phyloP scores from a whole-genome alignment of 2,888 invertebrate species.

The Boloria selene region DNA sequence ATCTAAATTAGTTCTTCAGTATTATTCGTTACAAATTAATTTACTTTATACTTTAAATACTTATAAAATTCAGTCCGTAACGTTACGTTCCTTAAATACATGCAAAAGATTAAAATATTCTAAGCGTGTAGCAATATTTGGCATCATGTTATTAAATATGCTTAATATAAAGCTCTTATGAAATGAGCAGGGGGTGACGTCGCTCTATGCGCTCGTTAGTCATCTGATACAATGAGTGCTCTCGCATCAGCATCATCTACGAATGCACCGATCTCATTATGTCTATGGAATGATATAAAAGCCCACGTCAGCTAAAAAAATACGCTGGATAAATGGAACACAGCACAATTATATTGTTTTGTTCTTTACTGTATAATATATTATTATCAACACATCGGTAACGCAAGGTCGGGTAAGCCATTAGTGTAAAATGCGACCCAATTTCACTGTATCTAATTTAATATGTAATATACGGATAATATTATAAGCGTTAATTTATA shows the following conservation, averaged over 20 bases:
- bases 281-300: slow-evolving; percentile 59
- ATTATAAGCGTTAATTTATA: neutral
- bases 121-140: too few species aligned
- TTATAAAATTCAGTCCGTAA: too few species aligned
- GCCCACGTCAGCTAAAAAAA: slow-evolving; percentile 54
- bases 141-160: too few species aligned
- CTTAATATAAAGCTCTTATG: slow-evolving; percentile 8
- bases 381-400: slow-evolving; percentile 30
- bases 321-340: slow-evolving; percentile 61
- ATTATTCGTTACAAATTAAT: too few species aligned
- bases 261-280: slow-evolving; percentile 61
- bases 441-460: neutral
- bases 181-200: slow-evolving; percentile 28
- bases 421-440: slow-evolving; percentile 18
- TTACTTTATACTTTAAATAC: too few species aligned
- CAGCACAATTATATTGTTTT: slow-evolving; percentile 53
- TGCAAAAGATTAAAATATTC: too few species aligned
- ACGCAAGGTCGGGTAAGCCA: slow-evolving; percentile 32
- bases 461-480: slow-evolving; percentile 1
- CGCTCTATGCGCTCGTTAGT: slow-evolving; percentile 32
- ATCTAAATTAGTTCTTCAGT: too few species aligned
- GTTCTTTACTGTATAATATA: slow-evolving; percentile 22
- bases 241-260: slow-evolving; percentile 31
- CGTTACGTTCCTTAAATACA: too few species aligned
- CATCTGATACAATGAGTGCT: slow-evolving; percentile 34